Evolutionary conservation across 1,140 invertebrate species (phyloP).

Genomic region (Papilio polyxenes): DNA sequence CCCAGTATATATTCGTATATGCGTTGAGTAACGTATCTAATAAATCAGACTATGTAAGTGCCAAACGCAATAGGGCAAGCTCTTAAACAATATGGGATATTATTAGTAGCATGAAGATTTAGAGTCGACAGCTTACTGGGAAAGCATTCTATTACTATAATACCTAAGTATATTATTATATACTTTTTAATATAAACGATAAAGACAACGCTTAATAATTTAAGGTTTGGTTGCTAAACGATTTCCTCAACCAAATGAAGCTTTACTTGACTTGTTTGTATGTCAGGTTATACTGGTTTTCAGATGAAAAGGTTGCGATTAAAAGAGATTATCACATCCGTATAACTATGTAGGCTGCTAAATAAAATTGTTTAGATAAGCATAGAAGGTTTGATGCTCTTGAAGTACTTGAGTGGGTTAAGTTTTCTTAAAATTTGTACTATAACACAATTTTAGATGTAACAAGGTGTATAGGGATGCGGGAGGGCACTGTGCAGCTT

Average conservation of each 20-base stretch:
- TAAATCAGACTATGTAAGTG: constrained; percentile 14
- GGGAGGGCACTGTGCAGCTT: too few species aligned
- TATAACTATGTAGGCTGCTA: neutral
- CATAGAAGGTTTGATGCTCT: neutral
- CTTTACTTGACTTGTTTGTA: neutral
- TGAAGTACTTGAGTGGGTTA: too few species aligned
- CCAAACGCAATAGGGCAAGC: neutral
- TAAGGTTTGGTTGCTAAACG: neutral
- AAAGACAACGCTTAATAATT: neutral
- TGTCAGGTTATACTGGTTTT: constrained; percentile 10
- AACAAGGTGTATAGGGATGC: too few species aligned
- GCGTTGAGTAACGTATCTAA: neutral
- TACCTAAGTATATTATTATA: neutral
- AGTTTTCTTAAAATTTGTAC: too few species aligned
- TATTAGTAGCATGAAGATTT: neutral
- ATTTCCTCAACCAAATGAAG: neutral
- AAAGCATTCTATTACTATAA: neutral
- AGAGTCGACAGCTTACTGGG: neutral
- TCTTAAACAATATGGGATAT: neutral
- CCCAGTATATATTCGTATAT: neutral
- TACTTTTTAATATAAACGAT: constrained; percentile 7
- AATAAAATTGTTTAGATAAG: neutral
- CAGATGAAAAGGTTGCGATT: neutral
- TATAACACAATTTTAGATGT: too few species aligned
- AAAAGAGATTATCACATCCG: neutral